These are phyloP conservation scores for Tadarida brasiliensis DNA, from an alignment of 2,797 vertebrate species.

Conservation along the genomic window DNA sequence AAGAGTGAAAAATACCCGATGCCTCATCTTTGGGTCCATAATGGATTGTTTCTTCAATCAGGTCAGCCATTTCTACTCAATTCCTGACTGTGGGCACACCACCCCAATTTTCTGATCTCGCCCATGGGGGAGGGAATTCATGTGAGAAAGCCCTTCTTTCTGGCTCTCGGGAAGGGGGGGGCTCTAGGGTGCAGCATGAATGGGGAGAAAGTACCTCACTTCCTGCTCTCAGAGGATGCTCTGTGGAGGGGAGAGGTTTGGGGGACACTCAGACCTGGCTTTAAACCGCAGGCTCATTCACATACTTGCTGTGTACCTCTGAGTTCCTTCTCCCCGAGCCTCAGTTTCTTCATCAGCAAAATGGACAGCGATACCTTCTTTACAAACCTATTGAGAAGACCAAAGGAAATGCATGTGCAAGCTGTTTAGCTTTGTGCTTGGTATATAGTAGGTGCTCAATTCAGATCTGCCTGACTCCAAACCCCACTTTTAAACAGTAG, in stretches of 20 bases:
- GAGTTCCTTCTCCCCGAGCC: not conserved
- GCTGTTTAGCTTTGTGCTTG: not conserved
- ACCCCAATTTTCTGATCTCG: not conserved
- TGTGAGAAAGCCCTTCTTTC: not conserved
- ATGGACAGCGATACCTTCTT: not conserved
- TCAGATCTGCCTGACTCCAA: not conserved
- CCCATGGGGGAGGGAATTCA: not conserved
- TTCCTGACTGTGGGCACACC: not conserved
- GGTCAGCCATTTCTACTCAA: not conserved
- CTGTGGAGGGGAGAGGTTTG: not conserved
- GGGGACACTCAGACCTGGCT: not conserved
- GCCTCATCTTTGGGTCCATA: conserved; percentile 28
- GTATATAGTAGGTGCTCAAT: not conserved
- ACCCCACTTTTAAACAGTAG: not conserved
- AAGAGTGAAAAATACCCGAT: conserved; percentile 55
- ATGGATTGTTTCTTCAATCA: conserved; percentile 61
- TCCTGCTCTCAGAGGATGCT: not conserved
- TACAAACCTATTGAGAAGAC: not conserved
- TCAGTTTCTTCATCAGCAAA: not conserved
- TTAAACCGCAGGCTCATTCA: not conserved
- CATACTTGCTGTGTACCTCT: not conserved
- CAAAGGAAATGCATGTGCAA: not conserved
- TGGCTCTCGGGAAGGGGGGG: not conserved
- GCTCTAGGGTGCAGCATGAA: not conserved
- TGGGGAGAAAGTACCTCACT: no score